phyloP scores from a whole-genome alignment of 2,113 vertebrate genomes.

The Odobenus rosmarus region DNA sequence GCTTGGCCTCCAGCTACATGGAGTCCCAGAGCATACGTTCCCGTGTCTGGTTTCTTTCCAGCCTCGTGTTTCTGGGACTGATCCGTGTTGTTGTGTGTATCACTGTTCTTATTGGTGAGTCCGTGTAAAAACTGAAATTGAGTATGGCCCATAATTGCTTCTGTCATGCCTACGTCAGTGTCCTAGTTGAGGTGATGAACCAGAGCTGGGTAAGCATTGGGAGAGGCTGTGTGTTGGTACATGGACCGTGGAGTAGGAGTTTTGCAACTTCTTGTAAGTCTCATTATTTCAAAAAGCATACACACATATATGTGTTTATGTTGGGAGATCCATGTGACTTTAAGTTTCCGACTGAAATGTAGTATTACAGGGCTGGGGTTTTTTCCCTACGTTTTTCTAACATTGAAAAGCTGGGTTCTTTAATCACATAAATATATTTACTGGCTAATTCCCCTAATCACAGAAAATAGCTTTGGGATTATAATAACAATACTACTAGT shows the following conservation, averaged over 20 bases:
- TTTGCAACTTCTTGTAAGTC: background rate
- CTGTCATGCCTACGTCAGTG: background rate
- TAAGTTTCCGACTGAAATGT: background rate
- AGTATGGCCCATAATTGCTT: background rate
- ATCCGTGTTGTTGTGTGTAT: background rate
- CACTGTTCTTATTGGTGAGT: too few species aligned
- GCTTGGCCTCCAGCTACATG: background rate
- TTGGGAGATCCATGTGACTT: too few species aligned
- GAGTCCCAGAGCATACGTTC: background rate
- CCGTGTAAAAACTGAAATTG: too few species aligned
- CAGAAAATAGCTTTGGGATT: too few species aligned
- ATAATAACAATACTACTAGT: too few species aligned
- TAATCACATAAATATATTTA: background rate
- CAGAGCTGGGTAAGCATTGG: background rate
- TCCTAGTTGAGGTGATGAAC: background rate
- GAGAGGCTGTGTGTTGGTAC: too few species aligned
- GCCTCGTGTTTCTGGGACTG: background rate
- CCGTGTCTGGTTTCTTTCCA: background rate
- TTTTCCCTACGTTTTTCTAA: background rate
- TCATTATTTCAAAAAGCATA: background rate
- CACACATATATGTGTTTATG: too few species aligned
- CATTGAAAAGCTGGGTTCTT: background rate
- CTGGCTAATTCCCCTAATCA: background rate
- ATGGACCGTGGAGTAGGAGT: fast-evolving
- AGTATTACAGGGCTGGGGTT: too few species aligned